phyloP scores from a whole-genome alignment of 2,113 vertebrate genomes.

The Indicator indicator region DNA sequence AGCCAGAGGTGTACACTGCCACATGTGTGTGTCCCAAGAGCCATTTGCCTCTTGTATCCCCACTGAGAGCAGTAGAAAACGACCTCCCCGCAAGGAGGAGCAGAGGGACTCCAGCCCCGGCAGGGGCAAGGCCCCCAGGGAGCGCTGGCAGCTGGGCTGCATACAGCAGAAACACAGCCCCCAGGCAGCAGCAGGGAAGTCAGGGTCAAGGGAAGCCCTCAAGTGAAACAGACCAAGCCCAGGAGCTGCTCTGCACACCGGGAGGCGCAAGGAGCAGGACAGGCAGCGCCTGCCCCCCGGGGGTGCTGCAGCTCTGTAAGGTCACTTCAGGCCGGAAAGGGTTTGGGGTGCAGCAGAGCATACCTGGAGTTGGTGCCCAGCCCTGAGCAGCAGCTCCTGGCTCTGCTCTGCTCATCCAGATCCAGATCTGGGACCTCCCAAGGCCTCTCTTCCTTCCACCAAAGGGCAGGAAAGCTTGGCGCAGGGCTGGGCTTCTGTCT shows the following conservation, averaged over 20 bases:
- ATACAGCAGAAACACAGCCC: constrained; percentile 61
- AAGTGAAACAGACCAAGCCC: constrained; percentile 54
- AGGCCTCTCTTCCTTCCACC: background rate
- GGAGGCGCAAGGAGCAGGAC: constrained; percentile 38
- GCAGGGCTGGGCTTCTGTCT: background rate
- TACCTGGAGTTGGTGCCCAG: background rate
- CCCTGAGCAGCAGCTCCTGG: background rate
- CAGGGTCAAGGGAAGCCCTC: constrained; percentile 12
- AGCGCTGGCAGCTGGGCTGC: background rate
- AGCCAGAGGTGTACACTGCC: background rate
- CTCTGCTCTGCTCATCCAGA: background rate
- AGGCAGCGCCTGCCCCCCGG: constrained; percentile 44
- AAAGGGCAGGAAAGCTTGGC: background rate
- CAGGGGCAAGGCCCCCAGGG: no score
- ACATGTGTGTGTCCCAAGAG: background rate
- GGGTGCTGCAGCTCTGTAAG: constrained; percentile 39
- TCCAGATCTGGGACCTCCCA: accelerated
- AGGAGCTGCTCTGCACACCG: constrained; percentile 14
- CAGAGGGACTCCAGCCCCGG: no score
- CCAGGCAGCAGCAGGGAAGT: constrained; percentile 33
- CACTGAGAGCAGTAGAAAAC: constrained; percentile 24
- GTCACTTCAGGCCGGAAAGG: constrained; percentile 65
- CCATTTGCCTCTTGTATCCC: constrained; percentile 15
- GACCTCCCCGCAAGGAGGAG: constrained; percentile 16
- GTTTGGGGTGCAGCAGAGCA: background rate